These are phyloP conservation scores for Fregetta grallaria DNA, from an alignment of 2,113 vertebrate genomes.

Conservation along the genomic window DNA sequence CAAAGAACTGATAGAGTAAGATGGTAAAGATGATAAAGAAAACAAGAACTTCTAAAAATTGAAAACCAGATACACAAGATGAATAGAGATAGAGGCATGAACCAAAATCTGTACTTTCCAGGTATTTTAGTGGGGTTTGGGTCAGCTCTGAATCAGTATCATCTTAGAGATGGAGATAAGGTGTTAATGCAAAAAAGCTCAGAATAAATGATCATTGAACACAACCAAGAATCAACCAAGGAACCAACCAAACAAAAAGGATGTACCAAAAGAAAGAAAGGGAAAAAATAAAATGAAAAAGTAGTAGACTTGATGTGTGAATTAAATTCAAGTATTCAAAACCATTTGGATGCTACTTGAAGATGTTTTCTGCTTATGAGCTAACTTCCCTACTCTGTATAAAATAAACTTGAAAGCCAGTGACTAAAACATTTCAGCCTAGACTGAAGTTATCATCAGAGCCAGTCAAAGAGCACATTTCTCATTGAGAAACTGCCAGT, in stretches of 20 bases:
- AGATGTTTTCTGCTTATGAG: neutral
- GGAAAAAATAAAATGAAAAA: neutral
- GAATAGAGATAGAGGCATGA: neutral
- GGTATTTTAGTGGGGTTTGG: neutral
- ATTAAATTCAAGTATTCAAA: neutral
- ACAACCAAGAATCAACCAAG: neutral
- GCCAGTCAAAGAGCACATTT: neutral
- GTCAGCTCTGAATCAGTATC: neutral
- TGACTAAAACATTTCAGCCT: neutral
- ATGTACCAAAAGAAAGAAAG: neutral
- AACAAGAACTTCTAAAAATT: neutral
- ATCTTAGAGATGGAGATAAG: neutral
- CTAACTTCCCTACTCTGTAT: neutral
- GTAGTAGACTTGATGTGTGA: neutral
- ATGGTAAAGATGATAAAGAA: neutral
- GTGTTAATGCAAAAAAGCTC: neutral
- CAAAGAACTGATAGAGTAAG: neutral
- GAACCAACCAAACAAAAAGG: neutral
- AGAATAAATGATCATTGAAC: neutral
- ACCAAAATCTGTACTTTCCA: neutral
- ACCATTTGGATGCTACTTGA: neutral
- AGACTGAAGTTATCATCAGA: neutral
- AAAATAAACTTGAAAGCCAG: neutral
- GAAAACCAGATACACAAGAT: neutral
- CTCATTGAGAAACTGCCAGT: neutral